Evolutionary conservation across 2,113 vertebrate genomes (phyloP), one percentile per base, ranked within the genome.

Genomic region (Xenopus borealis): DNA sequence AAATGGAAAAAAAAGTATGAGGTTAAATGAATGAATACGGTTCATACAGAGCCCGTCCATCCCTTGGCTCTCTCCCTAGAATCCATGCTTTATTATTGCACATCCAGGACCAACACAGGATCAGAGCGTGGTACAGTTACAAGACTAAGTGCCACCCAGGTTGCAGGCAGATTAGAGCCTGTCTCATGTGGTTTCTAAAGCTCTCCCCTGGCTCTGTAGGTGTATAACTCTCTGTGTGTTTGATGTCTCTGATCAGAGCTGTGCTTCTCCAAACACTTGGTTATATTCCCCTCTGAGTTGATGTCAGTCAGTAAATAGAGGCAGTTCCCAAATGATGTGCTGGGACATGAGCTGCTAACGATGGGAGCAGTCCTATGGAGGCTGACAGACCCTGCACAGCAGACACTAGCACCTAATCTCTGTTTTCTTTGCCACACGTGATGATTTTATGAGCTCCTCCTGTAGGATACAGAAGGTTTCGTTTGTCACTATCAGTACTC

Each of bases 391-490:
- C 66, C 23, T 45, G 68, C 10, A 7, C 66, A 72, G 77, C 19
- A 81, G 78, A 78, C 8, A 75, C 7, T 47, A 30, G 59, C 12
- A 0, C 19, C 74, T 81, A 76, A 66, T 80, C 79, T 72, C 55
- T 62, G 62, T 77, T 78, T 80, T 50, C 78, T 83, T 83, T 84
- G 78, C 72, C 78, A 81, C 69, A 52, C n/a, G 78, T 66, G 18
- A 46, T 71, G 69, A 69, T 81, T 83, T 84, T 79, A 78, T 79
- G 76, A 79, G 55, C 69, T 83, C 78, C 61, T 20, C 53, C 62
- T 79, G 59, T 52, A 68, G 71, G 67, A 72, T n/a, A 45, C 19
- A 58, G 67, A 62, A 80, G 30, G 30, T 67, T 81, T 64, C 63
- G 44, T 23, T 76, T 79, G 78, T 62, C 63, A 62, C 77, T 58